These are phyloP conservation scores for Potorous gilbertii DNA, from an alignment of 2,797 vertebrate genomes.

Conservation along the genomic window DNA sequence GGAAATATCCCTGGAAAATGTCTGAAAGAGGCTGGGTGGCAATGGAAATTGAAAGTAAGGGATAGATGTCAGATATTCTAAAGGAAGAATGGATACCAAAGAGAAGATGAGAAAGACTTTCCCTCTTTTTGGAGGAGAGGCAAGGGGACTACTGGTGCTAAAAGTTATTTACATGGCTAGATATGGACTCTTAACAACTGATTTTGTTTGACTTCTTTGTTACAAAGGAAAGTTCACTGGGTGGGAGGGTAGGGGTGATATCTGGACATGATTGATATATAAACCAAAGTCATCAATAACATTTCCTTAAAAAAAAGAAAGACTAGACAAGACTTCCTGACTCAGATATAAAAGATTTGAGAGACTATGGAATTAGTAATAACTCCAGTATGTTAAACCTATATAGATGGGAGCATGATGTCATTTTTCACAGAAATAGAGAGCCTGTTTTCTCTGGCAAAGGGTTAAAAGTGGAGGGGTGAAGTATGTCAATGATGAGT, in stretches of 20 bases:
- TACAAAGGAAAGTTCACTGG: neutral
- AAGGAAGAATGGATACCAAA: neutral
- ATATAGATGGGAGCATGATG: conserved; percentile 36
- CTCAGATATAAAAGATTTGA: neutral
- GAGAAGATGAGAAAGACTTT: neutral
- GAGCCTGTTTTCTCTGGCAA: conserved; percentile 10
- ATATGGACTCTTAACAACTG: neutral
- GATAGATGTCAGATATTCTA: neutral
- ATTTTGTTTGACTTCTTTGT: neutral
- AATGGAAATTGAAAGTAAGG: neutral
- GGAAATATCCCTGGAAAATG: neutral
- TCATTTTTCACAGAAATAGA: conserved; percentile 47
- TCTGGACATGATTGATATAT: neutral
- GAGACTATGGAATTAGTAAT: neutral
- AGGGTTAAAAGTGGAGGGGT: neutral
- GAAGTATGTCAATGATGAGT: conserved; percentile 34
- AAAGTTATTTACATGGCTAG: neutral
- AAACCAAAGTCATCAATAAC: neutral
- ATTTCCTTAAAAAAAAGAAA: neutral
- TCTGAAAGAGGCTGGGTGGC: neutral
- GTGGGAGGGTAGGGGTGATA: neutral
- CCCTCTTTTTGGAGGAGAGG: neutral
- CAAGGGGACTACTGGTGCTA: neutral
- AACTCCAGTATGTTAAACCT: neutral
- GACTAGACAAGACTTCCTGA: conserved; percentile 2